Base-by-base conservation (phyloP, 2,888 invertebrate species). In the Cheilosia variabilis region DNA sequence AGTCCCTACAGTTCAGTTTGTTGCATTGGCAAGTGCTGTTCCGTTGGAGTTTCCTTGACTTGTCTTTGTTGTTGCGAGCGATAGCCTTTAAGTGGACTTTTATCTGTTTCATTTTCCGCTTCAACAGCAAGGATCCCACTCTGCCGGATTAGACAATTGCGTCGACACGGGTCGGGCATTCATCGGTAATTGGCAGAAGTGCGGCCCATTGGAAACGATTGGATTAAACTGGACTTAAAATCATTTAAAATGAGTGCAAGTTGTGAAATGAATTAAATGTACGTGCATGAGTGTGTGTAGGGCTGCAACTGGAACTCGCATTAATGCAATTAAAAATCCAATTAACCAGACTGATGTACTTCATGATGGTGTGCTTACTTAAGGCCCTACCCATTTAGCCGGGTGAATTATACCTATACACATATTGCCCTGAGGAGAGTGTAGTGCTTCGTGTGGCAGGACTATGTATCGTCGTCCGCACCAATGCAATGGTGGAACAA, bases 301-400 rank as follows among this genome's bases (percentile, higher is more conserved):
- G 31, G 55, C 47, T 66, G 50, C 37, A 65, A 77, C 53, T 76
- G 34, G 22, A 60, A 77, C 77, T 82, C 82, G 31, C 7, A 77
- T 82, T 82, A 52, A 52, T 24, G 52, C 52, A 52, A 52, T 52
- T 52, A 82, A 82, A 82, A 82, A 82, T 77, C 71, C 77, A 82
- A 82, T 77, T 82, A 82, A 82, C 71, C 82, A 77, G 82, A 82
- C 77, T 82, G 82, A 77, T 82, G 66, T 81, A 41, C 45, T 43
- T 50, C 65, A 31, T 58, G 41, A 68, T 37, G 37, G 37, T 37
- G 53, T 47, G 34, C 65, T 73, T 45, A 80, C 52, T 73, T 73
- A 55, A 73, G 55, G 43, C 24, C 24, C 52, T 24, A 10, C 15
- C 15, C 22, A 52, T 15, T 10, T 9, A 17, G 22, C 10, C 13